Conservation (phyloP, 2,113 vertebrate genomes). For the Aphelocoma coerulescens region DNA sequence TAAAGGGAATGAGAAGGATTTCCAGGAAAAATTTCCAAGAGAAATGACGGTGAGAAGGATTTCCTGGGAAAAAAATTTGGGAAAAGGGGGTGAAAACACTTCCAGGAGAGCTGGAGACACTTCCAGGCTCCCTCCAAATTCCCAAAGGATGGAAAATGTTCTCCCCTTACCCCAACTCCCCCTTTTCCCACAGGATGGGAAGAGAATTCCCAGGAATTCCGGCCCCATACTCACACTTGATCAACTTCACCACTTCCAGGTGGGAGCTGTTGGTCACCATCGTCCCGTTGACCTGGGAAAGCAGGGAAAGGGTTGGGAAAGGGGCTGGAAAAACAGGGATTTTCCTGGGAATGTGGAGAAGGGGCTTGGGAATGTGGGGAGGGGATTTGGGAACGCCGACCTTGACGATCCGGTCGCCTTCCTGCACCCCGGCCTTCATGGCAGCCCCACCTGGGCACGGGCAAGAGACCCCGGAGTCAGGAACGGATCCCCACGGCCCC, state of each 20-base stretch:
- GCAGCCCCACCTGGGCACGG: constrained; percentile 84
- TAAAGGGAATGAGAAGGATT: too few relatives aligned
- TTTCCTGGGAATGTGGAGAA: not conserved
- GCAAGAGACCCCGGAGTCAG: not conserved
- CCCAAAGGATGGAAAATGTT: fast-evolving
- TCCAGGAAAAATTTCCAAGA: too few relatives aligned
- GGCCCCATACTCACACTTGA: constrained; percentile 84
- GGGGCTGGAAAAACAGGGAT: not conserved
- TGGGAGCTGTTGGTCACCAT: constrained; percentile 92
- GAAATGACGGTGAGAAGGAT: not conserved
- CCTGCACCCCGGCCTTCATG: constrained; percentile 91
- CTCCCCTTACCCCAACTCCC: not conserved
- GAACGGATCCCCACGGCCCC: fast-evolving
- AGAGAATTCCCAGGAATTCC: not conserved
- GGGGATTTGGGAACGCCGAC: constrained; percentile 33
- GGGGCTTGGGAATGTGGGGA: not conserved
- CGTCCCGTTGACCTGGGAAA: constrained; percentile 85
- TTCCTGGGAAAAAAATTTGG: not conserved
- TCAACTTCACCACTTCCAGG: constrained; percentile 93
- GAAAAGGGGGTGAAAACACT: not conserved
- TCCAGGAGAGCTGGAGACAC: not conserved
- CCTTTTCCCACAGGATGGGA: not conserved
- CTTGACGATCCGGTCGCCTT: constrained; percentile 94
- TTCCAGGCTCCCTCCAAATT: not conserved
- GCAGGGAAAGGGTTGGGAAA: not conserved